These are phyloP conservation scores for Sciaenops ocellatus DNA, from an alignment of 2,797 vertebrate genomes.

Conservation along the genomic window DNA sequence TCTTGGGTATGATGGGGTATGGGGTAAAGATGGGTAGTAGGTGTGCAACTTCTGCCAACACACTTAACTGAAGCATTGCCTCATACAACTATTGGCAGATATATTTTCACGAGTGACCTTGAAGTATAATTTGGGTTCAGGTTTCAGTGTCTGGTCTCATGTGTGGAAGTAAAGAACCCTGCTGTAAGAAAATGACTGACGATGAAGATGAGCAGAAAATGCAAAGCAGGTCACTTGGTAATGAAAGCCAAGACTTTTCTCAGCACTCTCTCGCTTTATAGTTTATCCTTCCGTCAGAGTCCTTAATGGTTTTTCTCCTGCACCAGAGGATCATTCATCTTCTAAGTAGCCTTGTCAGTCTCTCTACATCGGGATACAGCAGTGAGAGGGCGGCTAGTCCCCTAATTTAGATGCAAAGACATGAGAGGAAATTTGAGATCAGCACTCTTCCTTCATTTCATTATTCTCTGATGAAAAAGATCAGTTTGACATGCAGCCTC, in stretches of 20 bases:
- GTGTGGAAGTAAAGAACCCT: constrained; percentile 30
- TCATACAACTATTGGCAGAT: constrained; percentile 52
- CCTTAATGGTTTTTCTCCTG: constrained; percentile 61
- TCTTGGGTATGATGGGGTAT: no score
- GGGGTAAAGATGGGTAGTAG: no score
- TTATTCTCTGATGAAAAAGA: constrained; percentile 20
- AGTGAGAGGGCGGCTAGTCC: constrained; percentile 28
- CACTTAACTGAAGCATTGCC: constrained; percentile 4
- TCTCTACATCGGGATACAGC: constrained; percentile 31
- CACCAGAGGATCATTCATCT: constrained; percentile 62
- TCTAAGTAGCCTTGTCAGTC: constrained; percentile 57
- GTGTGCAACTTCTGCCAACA: constrained; percentile 30
- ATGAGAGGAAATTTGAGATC: constrained; percentile 47
- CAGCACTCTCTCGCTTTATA: constrained; percentile 29
- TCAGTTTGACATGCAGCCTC: constrained; percentile 19
- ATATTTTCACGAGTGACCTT: constrained; percentile 57
- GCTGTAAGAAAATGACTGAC: constrained; percentile 55
- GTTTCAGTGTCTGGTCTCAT: constrained; percentile 46
- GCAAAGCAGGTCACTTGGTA: constrained; percentile 50
- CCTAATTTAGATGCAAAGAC: constrained; percentile 55
- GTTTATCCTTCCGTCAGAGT: constrained; percentile 51
- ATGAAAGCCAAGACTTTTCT: constrained; percentile 47
- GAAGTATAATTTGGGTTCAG: constrained; percentile 35
- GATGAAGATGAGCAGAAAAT: constrained; percentile 29
- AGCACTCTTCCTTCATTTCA: constrained; percentile 36